Conservation (phyloP, 2,113 vertebrate genomes). For the Leiothrix lutea region DNA sequence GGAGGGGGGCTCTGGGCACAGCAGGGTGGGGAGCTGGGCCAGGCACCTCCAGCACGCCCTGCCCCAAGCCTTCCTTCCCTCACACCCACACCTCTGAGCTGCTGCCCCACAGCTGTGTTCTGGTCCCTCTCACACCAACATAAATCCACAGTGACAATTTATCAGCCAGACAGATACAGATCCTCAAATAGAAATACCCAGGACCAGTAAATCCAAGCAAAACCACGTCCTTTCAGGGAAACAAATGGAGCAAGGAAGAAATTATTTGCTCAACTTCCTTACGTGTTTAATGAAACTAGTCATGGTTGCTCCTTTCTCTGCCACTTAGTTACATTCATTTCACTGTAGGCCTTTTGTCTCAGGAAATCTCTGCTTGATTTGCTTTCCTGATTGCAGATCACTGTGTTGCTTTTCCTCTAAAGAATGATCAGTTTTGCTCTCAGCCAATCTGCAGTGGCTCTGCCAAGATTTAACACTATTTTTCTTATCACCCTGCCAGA, state of each 20-base stretch:
- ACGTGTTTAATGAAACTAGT: background rate
- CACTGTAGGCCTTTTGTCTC: background rate
- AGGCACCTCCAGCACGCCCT: background rate
- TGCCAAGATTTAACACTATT: too few species aligned
- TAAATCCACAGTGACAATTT: background rate
- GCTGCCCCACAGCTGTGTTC: background rate
- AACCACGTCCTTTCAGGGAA: background rate
- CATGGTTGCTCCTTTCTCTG: background rate
- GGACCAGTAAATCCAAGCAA: background rate
- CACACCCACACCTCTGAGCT: accelerated
- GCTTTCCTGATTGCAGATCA: background rate
- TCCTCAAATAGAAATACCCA: background rate
- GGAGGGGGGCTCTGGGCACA: background rate
- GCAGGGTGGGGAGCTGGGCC: background rate
- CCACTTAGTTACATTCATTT: background rate
- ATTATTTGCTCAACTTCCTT: background rate
- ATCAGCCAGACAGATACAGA: background rate
- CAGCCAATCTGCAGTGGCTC: background rate
- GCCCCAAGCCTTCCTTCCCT: background rate
- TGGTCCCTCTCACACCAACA: background rate
- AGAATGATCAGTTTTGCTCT: accelerated
- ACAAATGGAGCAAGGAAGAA: background rate
- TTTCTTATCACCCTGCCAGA: background rate
- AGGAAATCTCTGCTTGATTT: background rate
- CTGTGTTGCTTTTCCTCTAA: background rate